Evolutionary conservation across 2,888 invertebrate genomes (phyloP).

Genomic region (Drosophila dives): DNA sequence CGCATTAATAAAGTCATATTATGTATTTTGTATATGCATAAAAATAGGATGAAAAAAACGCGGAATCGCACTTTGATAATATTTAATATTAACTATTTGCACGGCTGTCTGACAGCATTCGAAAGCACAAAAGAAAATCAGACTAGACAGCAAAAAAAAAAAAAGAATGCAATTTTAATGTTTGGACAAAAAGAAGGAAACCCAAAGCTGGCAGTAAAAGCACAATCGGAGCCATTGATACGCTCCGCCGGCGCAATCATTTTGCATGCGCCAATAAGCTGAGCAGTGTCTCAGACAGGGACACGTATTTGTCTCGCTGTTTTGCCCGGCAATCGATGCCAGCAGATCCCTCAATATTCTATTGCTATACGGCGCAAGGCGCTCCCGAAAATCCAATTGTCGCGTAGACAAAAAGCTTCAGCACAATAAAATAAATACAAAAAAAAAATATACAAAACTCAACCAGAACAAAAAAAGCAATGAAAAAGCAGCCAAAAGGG

Average conservation of each 20-base stretch:
- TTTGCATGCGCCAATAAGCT: constrained; percentile 70
- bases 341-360: constrained; percentile 67
- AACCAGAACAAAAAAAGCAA: background rate
- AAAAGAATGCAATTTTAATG: constrained; percentile 33
- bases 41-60: constrained; percentile 6
- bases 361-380: constrained; percentile 42
- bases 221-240: constrained; percentile 55
- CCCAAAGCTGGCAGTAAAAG: constrained; percentile 7
- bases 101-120: constrained; percentile 25
- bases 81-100: constrained; percentile 61
- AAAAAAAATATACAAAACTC: constrained; percentile 3
- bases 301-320: constrained; percentile 66
- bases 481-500: constrained; percentile 41
- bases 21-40: background rate
- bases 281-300: constrained; percentile 38
- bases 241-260: constrained; percentile 48
- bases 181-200: constrained; percentile 6
- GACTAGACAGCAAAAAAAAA: constrained; percentile 12
- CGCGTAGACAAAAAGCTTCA: constrained; percentile 61
- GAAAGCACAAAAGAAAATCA: constrained; percentile 28
- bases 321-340: constrained; percentile 32
- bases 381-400: constrained; percentile 73
- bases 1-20: constrained; percentile 40
- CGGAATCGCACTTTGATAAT: constrained; percentile 26
- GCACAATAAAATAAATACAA: constrained; percentile 39